Evolutionary conservation across 2,888 invertebrate genomes (phyloP), one percentile per base, ranked within the genome.

Genomic region (Brachyptera putata): DNA sequence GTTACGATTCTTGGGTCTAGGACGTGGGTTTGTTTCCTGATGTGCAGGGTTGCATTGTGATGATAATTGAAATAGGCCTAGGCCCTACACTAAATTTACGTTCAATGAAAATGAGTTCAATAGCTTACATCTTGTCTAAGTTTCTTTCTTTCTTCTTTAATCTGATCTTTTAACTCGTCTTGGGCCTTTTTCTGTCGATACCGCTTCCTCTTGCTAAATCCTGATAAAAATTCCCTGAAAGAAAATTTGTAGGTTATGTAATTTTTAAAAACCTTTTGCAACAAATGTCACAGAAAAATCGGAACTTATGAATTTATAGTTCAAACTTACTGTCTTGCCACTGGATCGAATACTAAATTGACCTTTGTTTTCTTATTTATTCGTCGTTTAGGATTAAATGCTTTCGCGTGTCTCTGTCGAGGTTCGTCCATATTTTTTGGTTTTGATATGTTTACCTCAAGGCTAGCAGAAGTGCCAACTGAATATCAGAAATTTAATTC

Each of bases 161-260:
- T 72, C 67, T 85, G 80, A 36, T 78, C 77, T 66, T 87, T 81
- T 34, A 91, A 73, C 66, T 89, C 82, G 65, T 87, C 86, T 69
- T 87, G 82, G 0, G 89, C 89, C 67, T 85, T 84, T 68, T 86
- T 84, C 70, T 85, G 84, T 48, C 91, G 79, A 71, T 89, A 85
- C 46, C 88, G 73, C 72, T 91, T 91, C 64, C 91, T 78, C 75
- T 90, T 91, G 48, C 83, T 87, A 71, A 91, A 91, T 1, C 91
- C 91, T 65, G 86, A 85, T 25, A 91, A 74, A 71, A 87, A 91
- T 48, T 91, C 89, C 70, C 91, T 91, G 70, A 58, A n/a, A n/a
- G n/a, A n/a, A n/a, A n/a, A n/a, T n/a, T n/a, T n/a, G n/a, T n/a
- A n/a, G n/a, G n/a, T n/a, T n/a, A n/a, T n/a, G n/a, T n/a, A 60